Conservation (phyloP, 2,113 vertebrate genomes). For the cattle (Bos taurus) region ARS-UCD2.0 NC_037328.1:146346501-146347000, state of each 20-base stretch:
- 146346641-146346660: background rate
- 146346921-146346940: background rate
- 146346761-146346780: accelerated
- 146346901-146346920: background rate
- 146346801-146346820: background rate
- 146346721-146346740: background rate
- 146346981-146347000: background rate
- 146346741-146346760: background rate
- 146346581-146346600: too few species aligned
- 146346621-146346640: background rate
- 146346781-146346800: background rate
- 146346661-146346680: background rate
- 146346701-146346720: background rate
- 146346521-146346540: background rate
- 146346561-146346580: background rate
- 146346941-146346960: accelerated
- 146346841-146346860: background rate
- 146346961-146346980: background rate
- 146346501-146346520: background rate
- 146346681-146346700: background rate
- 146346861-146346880: background rate
- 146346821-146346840: background rate
- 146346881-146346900: background rate
- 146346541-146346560: accelerated
- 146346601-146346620: background rate